phyloP scores from a whole-genome alignment of 2,797 vertebrate genomes.

The Pipistrellus kuhlii region DNA sequence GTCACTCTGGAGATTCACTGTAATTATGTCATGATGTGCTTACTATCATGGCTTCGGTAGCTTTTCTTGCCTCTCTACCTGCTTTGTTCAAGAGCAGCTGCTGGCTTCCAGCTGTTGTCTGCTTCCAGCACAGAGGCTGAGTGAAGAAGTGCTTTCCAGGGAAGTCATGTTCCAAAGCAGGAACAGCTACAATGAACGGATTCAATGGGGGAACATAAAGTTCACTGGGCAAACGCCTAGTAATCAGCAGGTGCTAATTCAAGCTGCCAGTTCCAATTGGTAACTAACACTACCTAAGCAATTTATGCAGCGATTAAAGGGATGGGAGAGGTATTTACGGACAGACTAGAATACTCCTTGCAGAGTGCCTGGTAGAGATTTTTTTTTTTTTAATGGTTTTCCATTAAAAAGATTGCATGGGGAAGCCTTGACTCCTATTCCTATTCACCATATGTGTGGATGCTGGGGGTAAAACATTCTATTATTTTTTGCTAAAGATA shows the following conservation, averaged over 20 bases:
- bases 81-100: slow-evolving; percentile 87
- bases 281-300: slow-evolving; percentile 78
- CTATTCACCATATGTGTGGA: slow-evolving; percentile 56
- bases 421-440: slow-evolving; percentile 71
- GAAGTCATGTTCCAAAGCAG: slow-evolving; percentile 85
- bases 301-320: slow-evolving; percentile 73
- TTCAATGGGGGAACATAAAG: slow-evolving; percentile 77
- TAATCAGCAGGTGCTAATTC: slow-evolving; percentile 84
- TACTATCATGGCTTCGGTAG: slow-evolving; percentile 83
- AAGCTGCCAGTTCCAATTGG: slow-evolving; percentile 78
- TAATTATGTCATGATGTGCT: slow-evolving; percentile 86
- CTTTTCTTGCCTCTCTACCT: slow-evolving; percentile 84
- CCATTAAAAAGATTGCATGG: slow-evolving; percentile 78
- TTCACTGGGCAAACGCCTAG: slow-evolving; percentile 83
- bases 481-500: slow-evolving; percentile 53
- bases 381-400: not conserved
- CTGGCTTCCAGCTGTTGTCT: slow-evolving; percentile 85
- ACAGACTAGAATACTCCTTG: slow-evolving; percentile 74
- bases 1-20: slow-evolving; percentile 83
- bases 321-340: slow-evolving; percentile 63
- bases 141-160: slow-evolving; percentile 84
- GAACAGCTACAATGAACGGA: slow-evolving; percentile 76
- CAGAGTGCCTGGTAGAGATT: slow-evolving; percentile 71
- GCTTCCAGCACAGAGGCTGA: slow-evolving; percentile 77
- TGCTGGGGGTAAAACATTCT: not conserved